Evolutionary conservation across 2,113 vertebrate species (phyloP).

Genomic region (Merops nubicus): DNA sequence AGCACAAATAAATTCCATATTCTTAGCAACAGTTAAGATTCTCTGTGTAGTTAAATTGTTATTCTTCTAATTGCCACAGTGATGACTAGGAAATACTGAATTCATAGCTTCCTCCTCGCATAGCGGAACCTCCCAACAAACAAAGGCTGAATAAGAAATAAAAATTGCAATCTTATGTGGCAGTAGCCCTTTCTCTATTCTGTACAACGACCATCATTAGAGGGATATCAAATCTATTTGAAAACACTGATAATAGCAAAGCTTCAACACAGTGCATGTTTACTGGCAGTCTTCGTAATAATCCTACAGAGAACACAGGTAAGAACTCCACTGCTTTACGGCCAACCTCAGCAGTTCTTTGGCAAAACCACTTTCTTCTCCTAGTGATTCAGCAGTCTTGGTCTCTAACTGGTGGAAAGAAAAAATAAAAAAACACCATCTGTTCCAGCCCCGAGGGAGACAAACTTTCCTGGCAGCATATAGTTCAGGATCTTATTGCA

Average conservation of each 20-base stretch:
- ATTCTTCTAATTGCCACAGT: neutral
- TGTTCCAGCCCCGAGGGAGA: slow-evolving; percentile 14
- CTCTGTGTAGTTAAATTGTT: neutral
- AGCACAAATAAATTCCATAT: neutral
- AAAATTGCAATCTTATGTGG: neutral
- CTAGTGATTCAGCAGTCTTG: slow-evolving; percentile 2
- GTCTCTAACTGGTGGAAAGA: neutral
- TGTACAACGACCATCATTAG: neutral
- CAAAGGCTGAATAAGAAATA: neutral
- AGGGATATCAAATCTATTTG: neutral
- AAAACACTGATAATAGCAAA: neutral
- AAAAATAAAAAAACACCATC: neutral
- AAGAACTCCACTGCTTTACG: neutral
- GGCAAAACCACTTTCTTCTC: neutral
- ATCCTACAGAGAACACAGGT: neutral
- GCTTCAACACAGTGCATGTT: neutral
- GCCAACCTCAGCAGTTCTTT: neutral
- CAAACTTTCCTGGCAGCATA: neutral
- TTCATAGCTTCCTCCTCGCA: neutral
- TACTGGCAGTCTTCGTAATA: neutral
- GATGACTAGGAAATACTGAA: neutral
- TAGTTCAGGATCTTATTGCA: slow-evolving; percentile 25
- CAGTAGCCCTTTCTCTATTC: neutral
- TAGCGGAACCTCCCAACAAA: neutral
- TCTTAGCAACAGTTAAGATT: neutral